These are phyloP conservation scores for Panulirus ornatus DNA, from an alignment of 1,140 invertebrate species.

Conservation along the genomic window DNA sequence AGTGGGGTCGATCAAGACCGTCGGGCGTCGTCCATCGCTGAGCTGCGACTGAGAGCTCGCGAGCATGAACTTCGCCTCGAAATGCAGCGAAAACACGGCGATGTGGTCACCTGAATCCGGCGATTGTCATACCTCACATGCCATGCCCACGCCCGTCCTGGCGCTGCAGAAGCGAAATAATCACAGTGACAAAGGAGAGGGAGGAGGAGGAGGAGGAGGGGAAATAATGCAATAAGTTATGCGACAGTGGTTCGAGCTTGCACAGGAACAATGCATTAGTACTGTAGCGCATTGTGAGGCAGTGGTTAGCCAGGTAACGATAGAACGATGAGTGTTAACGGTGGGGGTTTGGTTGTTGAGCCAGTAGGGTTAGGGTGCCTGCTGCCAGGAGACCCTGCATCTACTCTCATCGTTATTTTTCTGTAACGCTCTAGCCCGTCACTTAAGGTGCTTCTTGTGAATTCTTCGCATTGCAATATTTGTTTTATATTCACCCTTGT, in stretches of 20 bases:
- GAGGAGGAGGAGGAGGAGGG: neutral
- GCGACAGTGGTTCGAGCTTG: neutral
- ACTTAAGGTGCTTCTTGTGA: constrained; percentile 51
- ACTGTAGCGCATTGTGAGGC: neutral
- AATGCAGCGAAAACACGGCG: constrained; percentile 88
- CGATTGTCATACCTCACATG: neutral
- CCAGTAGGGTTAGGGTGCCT: too few species aligned
- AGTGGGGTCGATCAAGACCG: constrained; percentile 71
- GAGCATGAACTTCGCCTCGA: constrained; percentile 94
- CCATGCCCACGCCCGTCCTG: too few species aligned
- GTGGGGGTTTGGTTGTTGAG: neutral
- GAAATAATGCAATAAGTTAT: neutral
- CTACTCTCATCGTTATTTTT: neutral
- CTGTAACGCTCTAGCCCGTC: constrained; percentile 28
- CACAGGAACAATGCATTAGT: too few species aligned
- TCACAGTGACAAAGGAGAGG: neutral
- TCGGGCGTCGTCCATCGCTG: constrained; percentile 74
- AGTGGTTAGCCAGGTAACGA: neutral
- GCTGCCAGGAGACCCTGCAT: neutral
- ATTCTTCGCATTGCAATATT: constrained; percentile 14
- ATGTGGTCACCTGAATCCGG: constrained; percentile 77
- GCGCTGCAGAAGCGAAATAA: neutral
- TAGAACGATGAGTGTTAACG: neutral
- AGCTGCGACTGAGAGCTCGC: constrained; percentile 90
- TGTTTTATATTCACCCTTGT: constrained; percentile 28